A percentile compares a stretch with the other conserved stretches of the same genome.
Conservation (phyloP, 2,888 invertebrate species). For the Amblyjoppa proteus region DNA sequence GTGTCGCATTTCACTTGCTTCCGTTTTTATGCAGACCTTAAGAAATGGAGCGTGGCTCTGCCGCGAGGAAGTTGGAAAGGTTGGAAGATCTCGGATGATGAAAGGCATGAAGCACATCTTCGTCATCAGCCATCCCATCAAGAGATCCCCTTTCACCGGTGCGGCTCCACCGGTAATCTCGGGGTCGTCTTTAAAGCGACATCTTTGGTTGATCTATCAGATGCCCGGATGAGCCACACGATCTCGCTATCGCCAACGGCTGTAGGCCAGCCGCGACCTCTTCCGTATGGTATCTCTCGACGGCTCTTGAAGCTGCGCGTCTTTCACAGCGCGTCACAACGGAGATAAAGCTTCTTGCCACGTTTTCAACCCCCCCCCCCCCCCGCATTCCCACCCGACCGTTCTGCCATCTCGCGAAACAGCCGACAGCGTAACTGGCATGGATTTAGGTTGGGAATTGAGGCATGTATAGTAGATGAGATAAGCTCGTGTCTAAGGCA, state of each 20-base stretch:
- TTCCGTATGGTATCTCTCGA: conserved; percentile 67
- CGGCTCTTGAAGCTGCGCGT: conserved; percentile 42
- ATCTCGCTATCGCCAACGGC: conserved; percentile 70
- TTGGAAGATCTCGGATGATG: background rate
- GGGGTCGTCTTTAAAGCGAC: conserved; percentile 27
- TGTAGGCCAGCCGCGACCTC: conserved; percentile 72
- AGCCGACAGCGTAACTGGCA: conserved; percentile 73
- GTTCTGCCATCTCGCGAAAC: conserved; percentile 72
- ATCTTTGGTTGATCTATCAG: conserved; percentile 60
- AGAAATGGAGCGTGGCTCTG: conserved; percentile 52
- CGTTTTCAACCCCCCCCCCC: no score
- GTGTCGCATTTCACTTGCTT: conserved; percentile 25
- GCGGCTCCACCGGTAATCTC: conserved; percentile 34
- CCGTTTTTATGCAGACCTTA: conserved; percentile 24
- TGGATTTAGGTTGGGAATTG: conserved; percentile 74
- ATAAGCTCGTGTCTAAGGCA: conserved; percentile 10
- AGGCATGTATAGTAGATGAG: conserved; percentile 71
- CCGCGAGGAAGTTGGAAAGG: conserved; percentile 25
- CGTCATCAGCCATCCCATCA: conserved; percentile 48
- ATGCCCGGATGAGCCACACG: conserved; percentile 35
- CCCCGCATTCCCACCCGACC: background rate
- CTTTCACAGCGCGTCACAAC: conserved; percentile 44
- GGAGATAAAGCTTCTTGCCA: conserved; percentile 11
- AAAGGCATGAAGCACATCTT: conserved; percentile 3
- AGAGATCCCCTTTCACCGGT: conserved; percentile 59